Evolutionary conservation across 2,797 vertebrate species (phyloP), one percentile per base, ranked within the genome.

Genomic region (Poecilia picta): DNA sequence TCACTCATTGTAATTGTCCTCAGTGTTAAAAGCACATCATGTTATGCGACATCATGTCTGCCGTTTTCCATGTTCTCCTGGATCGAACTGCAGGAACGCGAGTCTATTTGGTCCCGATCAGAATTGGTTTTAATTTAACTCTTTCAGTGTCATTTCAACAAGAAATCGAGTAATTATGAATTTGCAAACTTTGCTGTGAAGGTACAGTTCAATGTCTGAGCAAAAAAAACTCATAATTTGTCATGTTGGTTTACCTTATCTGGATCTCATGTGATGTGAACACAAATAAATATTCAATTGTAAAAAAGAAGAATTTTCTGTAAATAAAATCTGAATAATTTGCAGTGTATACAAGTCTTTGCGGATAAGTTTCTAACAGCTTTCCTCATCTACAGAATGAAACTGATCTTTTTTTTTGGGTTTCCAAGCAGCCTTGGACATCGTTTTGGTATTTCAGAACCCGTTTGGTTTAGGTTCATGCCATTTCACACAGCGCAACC

Each of bases 1-100:
- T 13, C 74, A 66, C 73, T 59, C 71, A 47, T 81, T 57, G 53
- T 91, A 85, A 90, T 90, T 88, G 84, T 88, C 85, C 81, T 82
- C 82, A 85, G 72, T 86, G 76, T 81, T 77, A 81, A 68, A 82
- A 78, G 59, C 74, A 75, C 73, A 68, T 23, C 64, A 13, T n/a
- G 23, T 68, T 43, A 13, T 51, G 49, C 18, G 20, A 23, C 49
- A 51, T 16, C 72, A 85, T 62, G 71, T 66, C 75, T 74, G 79
- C 73, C 77, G 0, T 70, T 81, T 72, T 77, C 53, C 0, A 4
- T 74, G 39, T 47, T 64, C 75, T 13, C 45, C 59, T 43, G 25
- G 36, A 70, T 13, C 28, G 41, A 82, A 81, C 62, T 85, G 20
- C 3, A 45, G 16, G 28, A 25, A 25, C 23, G 23, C 23, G 20